phyloP scores from a whole-genome alignment of 2,888 invertebrate species.

The Branchipolynoe longqiensis region DNA sequence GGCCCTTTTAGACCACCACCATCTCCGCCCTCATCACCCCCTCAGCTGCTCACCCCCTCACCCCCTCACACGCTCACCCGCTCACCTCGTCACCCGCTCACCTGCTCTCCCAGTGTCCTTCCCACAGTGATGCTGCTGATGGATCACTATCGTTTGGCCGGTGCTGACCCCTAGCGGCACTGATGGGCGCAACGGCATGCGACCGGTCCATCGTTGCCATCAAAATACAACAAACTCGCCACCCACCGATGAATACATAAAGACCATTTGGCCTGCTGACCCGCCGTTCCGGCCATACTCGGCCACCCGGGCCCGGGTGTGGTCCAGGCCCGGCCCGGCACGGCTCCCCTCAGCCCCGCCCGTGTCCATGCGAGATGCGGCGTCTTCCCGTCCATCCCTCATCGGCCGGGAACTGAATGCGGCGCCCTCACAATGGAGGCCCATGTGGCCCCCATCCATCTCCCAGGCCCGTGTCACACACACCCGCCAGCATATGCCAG shows the following conservation, averaged over 20 bases:
- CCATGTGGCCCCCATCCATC: not conserved
- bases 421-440: not conserved
- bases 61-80: too few relatives aligned
- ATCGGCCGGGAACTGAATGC: not conserved
- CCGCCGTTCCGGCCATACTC: not conserved
- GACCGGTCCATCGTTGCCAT: slow-evolving; percentile 37
- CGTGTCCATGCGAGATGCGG: not conserved
- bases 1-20: too few relatives aligned
- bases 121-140: slow-evolving; percentile 1
- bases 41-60: too few relatives aligned
- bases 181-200: slow-evolving; percentile 14
- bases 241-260: not conserved
- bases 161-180: not conserved
- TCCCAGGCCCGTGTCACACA: not conserved
- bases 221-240: slow-evolving; percentile 1
- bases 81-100: not conserved
- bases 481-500: not conserved
- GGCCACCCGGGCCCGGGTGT: not conserved
- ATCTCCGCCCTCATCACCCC: too few relatives aligned
- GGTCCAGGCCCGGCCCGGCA: not conserved
- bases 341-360: not conserved
- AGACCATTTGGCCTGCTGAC: not conserved
- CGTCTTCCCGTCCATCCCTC: slow-evolving; percentile 16
- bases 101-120: not conserved
- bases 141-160: slow-evolving; percentile 29